phyloP scores from a whole-genome alignment of 2,888 invertebrate species.

The Camponotus fellah region DNA sequence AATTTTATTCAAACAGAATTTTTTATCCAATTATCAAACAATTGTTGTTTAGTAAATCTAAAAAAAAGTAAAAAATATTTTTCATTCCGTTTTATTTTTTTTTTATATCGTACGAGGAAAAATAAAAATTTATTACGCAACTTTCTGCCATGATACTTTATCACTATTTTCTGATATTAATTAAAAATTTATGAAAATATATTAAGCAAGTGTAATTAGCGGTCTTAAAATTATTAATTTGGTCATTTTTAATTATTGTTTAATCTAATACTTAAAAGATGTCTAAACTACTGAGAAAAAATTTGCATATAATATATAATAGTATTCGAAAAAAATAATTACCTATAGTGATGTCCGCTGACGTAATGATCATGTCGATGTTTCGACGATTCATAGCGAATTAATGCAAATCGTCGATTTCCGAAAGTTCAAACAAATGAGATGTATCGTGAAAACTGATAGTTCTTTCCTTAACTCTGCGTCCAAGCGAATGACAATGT shows the following conservation, averaged over 20 bases:
- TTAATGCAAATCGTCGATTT: constrained; percentile 9
- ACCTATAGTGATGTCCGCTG: constrained; percentile 58
- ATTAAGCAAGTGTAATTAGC: background rate
- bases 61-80: constrained; percentile 1
- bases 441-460: background rate
- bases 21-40: background rate
- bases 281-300: background rate
- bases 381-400: constrained; percentile 61
- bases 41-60: background rate
- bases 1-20: background rate
- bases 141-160: background rate
- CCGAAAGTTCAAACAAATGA: background rate
- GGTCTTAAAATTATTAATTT: background rate
- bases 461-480: constrained; percentile 28
- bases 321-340: constrained; percentile 47
- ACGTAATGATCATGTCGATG: constrained; percentile 53
- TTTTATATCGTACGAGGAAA: background rate
- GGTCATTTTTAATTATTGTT: background rate
- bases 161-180: constrained; percentile 1
- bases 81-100: background rate
- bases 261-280: background rate
- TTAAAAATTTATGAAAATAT: background rate
- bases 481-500: constrained; percentile 37
- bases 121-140: background rate
- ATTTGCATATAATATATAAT: background rate